Percentiles rank a stretch among this genome's conserved stretches.
Evolutionary conservation across 1,140 invertebrate genomes (phyloP).

Genomic region (Polyergus mexicanus): DNA sequence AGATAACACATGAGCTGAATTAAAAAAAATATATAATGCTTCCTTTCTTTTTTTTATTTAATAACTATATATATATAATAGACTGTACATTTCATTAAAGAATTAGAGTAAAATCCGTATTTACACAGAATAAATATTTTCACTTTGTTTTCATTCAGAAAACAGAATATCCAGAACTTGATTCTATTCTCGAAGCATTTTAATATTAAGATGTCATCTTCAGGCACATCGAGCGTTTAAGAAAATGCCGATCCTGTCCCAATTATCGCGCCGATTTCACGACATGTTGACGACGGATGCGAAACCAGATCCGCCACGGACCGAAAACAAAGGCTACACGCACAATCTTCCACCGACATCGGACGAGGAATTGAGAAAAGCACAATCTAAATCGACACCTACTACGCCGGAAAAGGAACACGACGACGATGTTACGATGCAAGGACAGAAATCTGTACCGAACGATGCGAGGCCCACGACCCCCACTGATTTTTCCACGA

Average conservation of each 20-base stretch:
- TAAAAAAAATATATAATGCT: neutral
- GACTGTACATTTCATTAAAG: neutral
- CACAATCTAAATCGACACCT: neutral
- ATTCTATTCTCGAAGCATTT: neutral
- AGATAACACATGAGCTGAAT: neutral
- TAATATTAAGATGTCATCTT: neutral
- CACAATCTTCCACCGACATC: slow-evolving; percentile 40
- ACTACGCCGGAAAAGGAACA: neutral
- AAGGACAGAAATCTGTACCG: slow-evolving; percentile 26
- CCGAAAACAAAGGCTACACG: slow-evolving; percentile 40
- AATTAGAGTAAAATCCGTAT: neutral
- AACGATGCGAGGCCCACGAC: slow-evolving; percentile 36
- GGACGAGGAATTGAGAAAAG: slow-evolving; percentile 43
- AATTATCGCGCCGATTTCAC: slow-evolving; percentile 73
- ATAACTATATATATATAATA: neutral
- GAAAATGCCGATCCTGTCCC: slow-evolving; percentile 76
- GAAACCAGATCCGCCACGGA: slow-evolving; percentile 73
- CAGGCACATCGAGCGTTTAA: slow-evolving; percentile 1
- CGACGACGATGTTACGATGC: neutral
- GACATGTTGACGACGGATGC: slow-evolving; percentile 74
- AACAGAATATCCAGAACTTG: neutral
- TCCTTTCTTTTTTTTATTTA: neutral
- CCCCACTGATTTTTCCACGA: neutral
- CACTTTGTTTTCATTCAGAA: neutral
- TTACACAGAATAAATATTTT: neutral